Percentiles rank a stretch among this genome's conserved stretches.
Conservation (phyloP, 2,797 vertebrate species). For the Siniperca obscura region DNA sequence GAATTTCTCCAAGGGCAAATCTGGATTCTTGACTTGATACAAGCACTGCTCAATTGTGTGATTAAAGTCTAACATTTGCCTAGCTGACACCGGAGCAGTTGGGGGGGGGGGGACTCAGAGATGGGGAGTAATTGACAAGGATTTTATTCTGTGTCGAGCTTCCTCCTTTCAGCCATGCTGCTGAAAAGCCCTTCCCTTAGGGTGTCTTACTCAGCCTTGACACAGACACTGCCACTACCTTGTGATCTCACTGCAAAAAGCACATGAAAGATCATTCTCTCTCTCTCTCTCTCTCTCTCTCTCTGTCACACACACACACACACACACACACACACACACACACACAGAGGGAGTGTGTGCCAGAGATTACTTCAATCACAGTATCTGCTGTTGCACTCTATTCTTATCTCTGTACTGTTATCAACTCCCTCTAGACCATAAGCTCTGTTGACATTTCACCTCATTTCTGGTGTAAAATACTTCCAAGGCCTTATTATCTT, state of each 20-base stretch:
- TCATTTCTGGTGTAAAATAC: constrained; percentile 66
- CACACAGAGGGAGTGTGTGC: constrained; percentile 44
- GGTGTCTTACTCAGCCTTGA: constrained; percentile 65
- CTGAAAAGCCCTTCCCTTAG: constrained; percentile 69
- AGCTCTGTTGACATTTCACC: constrained; percentile 79
- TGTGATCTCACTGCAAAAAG: constrained; percentile 75
- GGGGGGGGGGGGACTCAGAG: background rate
- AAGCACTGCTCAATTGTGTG: constrained; percentile 32
- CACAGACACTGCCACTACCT: constrained; percentile 64
- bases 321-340: constrained; percentile 43
- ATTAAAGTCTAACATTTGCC: constrained; percentile 54
- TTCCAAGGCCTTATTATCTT: constrained; percentile 63
- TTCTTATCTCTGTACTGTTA: constrained; percentile 75
- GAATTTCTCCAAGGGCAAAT: constrained; percentile 22
- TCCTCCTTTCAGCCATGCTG: constrained; percentile 54
- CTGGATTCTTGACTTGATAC: constrained; percentile 32
- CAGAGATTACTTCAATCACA: constrained; percentile 69
- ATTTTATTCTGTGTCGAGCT: constrained; percentile 50
- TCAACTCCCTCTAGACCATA: constrained; percentile 60
- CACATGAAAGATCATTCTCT: constrained; percentile 69
- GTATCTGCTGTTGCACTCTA: constrained; percentile 64
- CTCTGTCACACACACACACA: constrained; percentile 52
- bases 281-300: too few species aligned
- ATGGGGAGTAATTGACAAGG: constrained; percentile 54
- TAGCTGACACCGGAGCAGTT: constrained; percentile 42